Percentiles rank a stretch among this genome's conserved stretches.
These are phyloP conservation scores for Carassius auratus DNA, from an alignment of 2,113 vertebrate species.

Conservation along the genomic window DNA sequence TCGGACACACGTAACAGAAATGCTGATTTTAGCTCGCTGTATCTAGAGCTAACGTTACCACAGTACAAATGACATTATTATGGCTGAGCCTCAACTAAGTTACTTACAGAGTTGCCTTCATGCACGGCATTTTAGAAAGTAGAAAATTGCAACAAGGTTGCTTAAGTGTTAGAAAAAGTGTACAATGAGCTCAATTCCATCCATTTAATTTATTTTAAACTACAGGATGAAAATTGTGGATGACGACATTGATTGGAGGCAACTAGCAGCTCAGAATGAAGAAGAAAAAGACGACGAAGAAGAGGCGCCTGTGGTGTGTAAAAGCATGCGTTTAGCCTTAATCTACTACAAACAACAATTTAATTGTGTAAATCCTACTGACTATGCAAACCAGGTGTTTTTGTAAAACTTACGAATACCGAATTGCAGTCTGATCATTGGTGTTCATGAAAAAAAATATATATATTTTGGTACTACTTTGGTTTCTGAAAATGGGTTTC, in stretches of 20 bases:
- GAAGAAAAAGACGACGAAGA: slow-evolving; percentile 72
- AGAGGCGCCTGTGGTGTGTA: slow-evolving; percentile 83
- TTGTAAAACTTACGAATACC: background rate
- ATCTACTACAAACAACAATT: background rate
- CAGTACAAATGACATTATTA: background rate
- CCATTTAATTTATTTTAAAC: background rate
- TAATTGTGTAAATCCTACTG: background rate
- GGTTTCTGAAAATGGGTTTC: background rate
- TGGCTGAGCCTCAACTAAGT: background rate
- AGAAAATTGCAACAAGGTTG: background rate
- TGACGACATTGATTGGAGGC: slow-evolving; percentile 89
- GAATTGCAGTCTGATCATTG: background rate
- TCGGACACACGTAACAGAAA: accelerated
- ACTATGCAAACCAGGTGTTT: background rate
- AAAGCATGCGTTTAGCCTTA: background rate
- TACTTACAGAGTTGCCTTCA: background rate
- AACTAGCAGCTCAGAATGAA: slow-evolving; percentile 67
- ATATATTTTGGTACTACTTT: background rate
- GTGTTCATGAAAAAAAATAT: background rate
- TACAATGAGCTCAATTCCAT: too few species aligned
- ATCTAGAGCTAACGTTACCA: background rate
- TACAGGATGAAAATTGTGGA: slow-evolving; percentile 93
- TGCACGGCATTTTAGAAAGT: background rate
- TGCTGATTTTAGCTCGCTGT: background rate
- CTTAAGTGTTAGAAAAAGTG: too few species aligned